phyloP scores from a whole-genome alignment of 2,888 invertebrate species.

The Dendrolimus pini region DNA sequence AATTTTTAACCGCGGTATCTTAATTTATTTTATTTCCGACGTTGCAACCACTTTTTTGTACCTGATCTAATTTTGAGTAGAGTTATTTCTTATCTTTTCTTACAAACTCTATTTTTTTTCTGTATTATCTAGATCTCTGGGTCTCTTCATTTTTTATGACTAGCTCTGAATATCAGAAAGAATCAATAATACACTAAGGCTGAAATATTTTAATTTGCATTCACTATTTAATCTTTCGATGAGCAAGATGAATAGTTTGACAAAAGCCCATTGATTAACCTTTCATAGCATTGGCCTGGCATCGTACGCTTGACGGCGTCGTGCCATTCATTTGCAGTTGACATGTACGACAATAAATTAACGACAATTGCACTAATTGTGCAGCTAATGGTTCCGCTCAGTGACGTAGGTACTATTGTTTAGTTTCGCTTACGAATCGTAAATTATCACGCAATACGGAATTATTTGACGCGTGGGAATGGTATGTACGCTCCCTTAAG shows the following conservation, averaged over 20 bases:
- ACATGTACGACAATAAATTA: constrained; percentile 62
- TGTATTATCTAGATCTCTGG: too few species aligned
- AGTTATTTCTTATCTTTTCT: too few species aligned
- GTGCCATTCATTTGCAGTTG: constrained; percentile 27
- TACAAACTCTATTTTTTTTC: too few species aligned
- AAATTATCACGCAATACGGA: constrained; percentile 49
- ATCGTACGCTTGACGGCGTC: constrained; percentile 11
- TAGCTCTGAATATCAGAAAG: too few species aligned
- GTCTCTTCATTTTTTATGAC: too few species aligned
- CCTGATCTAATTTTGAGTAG: too few species aligned
- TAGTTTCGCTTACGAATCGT: constrained; percentile 49
- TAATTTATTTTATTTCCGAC: too few species aligned
- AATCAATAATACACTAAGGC: too few species aligned
- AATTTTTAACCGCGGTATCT: too few species aligned
- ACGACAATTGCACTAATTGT: constrained; percentile 73
- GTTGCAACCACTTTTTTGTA: too few species aligned
- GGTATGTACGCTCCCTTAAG: constrained; percentile 26
- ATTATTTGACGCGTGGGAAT: constrained; percentile 53
- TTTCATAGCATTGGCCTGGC: neutral
- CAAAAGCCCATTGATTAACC: neutral
- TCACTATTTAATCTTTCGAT: neutral
- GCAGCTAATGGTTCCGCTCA: constrained; percentile 59
- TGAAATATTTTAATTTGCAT: neutral
- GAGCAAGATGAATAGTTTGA: neutral
- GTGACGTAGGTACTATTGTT: constrained; percentile 57